phyloP scores from a whole-genome alignment of 2,113 vertebrate genomes.

The Aythya baeri region DNA sequence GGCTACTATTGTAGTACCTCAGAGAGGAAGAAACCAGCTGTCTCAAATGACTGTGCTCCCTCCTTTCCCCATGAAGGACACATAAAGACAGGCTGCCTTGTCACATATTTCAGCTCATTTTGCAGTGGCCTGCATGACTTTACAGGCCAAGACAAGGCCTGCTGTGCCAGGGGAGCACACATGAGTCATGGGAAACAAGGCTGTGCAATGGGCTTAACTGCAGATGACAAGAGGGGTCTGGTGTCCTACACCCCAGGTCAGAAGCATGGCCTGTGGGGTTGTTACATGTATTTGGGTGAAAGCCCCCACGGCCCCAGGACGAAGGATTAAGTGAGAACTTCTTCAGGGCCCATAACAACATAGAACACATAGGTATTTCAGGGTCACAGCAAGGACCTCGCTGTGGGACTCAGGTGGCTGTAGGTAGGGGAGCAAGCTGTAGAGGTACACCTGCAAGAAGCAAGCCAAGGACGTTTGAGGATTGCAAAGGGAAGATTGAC shows the following conservation, averaged over 20 bases:
- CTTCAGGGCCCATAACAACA: neutral
- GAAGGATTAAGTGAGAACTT: neutral
- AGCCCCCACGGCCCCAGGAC: too few species aligned
- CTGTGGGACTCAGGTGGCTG: neutral
- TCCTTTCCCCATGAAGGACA: too few species aligned
- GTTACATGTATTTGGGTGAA: neutral
- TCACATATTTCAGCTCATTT: neutral
- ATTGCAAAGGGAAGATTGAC: neutral
- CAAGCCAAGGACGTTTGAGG: neutral
- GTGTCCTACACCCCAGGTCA: neutral
- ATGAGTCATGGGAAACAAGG: neutral
- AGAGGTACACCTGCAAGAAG: neutral
- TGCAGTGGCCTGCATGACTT: neutral
- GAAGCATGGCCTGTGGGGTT: neutral
- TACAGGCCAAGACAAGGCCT: neutral
- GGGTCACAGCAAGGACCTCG: neutral
- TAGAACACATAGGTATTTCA: neutral
- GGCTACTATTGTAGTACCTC: neutral
- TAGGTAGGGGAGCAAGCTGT: neutral
- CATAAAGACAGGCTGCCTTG: neutral
- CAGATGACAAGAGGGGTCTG: neutral
- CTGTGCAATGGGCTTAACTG: neutral
- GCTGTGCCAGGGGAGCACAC: neutral
- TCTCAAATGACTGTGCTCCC: too few species aligned
- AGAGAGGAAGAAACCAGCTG: neutral